A percentile compares a stretch with the other conserved stretches of the same genome.
These are phyloP conservation scores for Megaceryle torquata DNA, from an alignment of 2,113 vertebrate species.

Conservation along the genomic window DNA sequence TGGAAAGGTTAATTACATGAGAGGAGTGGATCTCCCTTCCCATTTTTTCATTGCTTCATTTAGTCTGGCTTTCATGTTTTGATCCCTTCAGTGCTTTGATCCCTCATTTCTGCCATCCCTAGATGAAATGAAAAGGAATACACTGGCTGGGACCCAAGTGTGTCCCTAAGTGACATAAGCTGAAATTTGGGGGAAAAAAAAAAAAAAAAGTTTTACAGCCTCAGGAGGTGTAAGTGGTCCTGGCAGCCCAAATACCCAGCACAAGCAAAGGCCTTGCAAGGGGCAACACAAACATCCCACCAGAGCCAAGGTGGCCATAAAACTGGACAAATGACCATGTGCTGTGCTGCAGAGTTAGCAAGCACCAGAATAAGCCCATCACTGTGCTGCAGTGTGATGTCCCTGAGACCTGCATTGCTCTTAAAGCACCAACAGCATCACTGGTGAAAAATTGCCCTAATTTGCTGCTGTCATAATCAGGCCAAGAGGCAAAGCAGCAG, in stretches of 20 bases:
- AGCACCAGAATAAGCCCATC: neutral
- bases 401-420: neutral
- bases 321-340: accelerated
- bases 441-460: conserved; percentile 27
- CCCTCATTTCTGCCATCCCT: neutral
- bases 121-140: neutral
- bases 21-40: neutral
- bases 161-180: neutral
- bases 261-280: neutral
- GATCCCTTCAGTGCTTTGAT: conserved; percentile 17
- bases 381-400: neutral
- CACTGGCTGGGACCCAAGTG: neutral
- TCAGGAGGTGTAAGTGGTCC: neutral
- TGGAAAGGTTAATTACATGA: neutral
- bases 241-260: neutral
- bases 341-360: neutral
- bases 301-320: accelerated
- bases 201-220: neutral
- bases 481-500: neutral
- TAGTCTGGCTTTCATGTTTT: neutral
- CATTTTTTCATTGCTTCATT: neutral
- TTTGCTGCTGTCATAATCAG: conserved; percentile 28
- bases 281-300: neutral
- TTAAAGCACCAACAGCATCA: neutral
- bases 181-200: neutral